phyloP scores from a whole-genome alignment of 1,140 invertebrate genomes.

The Drosophila kepulauana region DNA sequence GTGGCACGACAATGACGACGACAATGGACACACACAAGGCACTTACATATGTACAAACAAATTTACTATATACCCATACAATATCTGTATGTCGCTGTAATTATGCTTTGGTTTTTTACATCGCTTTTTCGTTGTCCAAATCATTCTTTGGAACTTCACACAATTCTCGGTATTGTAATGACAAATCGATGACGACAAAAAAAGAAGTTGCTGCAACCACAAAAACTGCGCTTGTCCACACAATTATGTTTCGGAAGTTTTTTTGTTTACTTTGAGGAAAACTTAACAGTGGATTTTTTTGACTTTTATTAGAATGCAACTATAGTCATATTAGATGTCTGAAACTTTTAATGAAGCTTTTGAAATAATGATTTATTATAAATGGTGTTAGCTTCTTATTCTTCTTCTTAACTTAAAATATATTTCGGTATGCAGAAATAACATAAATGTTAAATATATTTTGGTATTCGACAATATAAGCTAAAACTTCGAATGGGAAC shows the following conservation, averaged over 20 bases:
- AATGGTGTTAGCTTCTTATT: too few relatives aligned
- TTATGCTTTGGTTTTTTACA: background rate
- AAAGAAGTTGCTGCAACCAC: conserved; percentile 7
- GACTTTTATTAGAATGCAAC: background rate
- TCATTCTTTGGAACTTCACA: conserved; percentile 1
- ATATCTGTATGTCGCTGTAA: background rate
- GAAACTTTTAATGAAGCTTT: too few relatives aligned
- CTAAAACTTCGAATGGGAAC: too few relatives aligned
- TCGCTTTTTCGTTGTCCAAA: conserved; percentile 7
- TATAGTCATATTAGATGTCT: too few relatives aligned
- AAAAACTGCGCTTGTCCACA: background rate
- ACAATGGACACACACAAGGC: background rate
- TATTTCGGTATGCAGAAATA: too few relatives aligned
- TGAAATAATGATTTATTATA: too few relatives aligned
- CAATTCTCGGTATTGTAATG: conserved; percentile 5
- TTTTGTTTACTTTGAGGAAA: background rate
- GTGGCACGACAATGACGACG: conserved; percentile 17
- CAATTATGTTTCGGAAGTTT: background rate
- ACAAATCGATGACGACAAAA: conserved; percentile 32
- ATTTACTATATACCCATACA: conserved; percentile 1
- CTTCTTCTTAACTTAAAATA: too few relatives aligned
- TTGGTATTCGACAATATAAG: too few relatives aligned
- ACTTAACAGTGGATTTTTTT: background rate
- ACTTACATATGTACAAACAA: background rate
- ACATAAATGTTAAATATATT: too few relatives aligned